Percentiles rank a stretch among this genome's conserved stretches.
Evolutionary conservation across 1,140 invertebrate genomes (phyloP).

Genomic region (Diorhabda elongata): DNA sequence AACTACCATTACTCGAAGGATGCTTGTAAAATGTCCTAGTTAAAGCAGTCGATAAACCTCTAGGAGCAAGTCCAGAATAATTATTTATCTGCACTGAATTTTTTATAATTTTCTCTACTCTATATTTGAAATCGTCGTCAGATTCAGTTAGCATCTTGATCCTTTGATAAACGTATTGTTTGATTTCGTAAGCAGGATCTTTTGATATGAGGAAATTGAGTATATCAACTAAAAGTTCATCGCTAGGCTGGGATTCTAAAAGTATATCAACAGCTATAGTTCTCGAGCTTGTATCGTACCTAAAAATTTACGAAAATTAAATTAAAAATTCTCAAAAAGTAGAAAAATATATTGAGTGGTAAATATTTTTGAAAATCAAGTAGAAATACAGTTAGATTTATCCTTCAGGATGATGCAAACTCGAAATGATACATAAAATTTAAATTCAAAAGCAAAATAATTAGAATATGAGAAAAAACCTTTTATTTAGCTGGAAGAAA

Average conservation of each 20-base stretch:
- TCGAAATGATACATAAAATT: no score
- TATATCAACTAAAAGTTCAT: slow-evolving; percentile 53
- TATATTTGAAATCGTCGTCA: slow-evolving; percentile 47
- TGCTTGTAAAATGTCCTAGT: slow-evolving; percentile 57
- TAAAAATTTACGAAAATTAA: background rate
- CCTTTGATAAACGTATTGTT: slow-evolving; percentile 63
- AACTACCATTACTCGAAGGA: slow-evolving; percentile 61
- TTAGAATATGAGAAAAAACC: slow-evolving; percentile 19
- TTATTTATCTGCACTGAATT: slow-evolving; percentile 55
- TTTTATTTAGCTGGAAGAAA: slow-evolving; percentile 60
- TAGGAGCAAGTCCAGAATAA: slow-evolving; percentile 62
- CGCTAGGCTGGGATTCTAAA: slow-evolving; percentile 54
- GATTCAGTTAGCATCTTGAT: slow-evolving; percentile 58
- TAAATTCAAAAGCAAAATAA: no score
- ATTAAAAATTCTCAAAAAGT: no score
- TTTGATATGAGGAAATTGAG: slow-evolving; percentile 53
- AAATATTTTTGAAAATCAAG: no score
- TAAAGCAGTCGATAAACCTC: slow-evolving; percentile 69
- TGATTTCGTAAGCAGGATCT: slow-evolving; percentile 61
- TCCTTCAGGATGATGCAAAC: no score
- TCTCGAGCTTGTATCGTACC: slow-evolving; percentile 66
- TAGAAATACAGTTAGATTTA: no score
- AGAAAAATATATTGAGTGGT: no score
- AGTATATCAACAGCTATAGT: slow-evolving; percentile 70
- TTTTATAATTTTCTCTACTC: slow-evolving; percentile 47